Base-by-base conservation (phyloP, 2,888 invertebrate genomes). In the Hesperia comma region DNA sequence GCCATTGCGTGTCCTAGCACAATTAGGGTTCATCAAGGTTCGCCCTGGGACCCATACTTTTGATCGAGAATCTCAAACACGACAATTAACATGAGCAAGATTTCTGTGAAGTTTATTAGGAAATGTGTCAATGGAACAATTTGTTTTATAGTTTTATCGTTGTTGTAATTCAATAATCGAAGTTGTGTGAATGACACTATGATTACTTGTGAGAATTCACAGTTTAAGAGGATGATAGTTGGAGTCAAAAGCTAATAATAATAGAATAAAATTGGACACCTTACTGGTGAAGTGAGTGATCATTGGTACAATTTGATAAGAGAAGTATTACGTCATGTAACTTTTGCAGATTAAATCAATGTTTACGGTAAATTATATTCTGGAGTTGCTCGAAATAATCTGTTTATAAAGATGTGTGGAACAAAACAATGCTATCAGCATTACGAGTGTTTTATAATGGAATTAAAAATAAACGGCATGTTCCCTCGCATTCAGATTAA, bases 391-490 rank as follows among this genome's bases (percentile, higher is more conserved):
- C 8, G 19, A 46, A 63, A 56, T 37, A 56, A 37, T 56, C 4
- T 55, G 53, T 54, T 41, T 62, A 33, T 46, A 37, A 63, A 10
- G 63, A 10, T 37, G 17, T 40, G 41, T 41, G 17, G 43, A 55
- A 46, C 40, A 57, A 51, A 19, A 63, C 51, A 57, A 63, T 57
- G 46, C 15, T 40, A 57, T 51, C 49, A 19, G 57, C 40, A 51
- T 57, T 57, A 51, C 57, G 37, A 57, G 26, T 63, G 64, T 71
- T 70, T 69, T 70, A 61, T 58, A 68, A 67, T 63, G 58, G 41
- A 58, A 68, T 70, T 61, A 70, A 66, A 71, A 74, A 69, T 66
- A 72, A 70, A 72, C 68, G 4, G 68, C 63, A 33, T 58, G 64
- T 51, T 66, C 58, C 46, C 21, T 37, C 40, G 56, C 56, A 70